phyloP scores from a whole-genome alignment of 2,888 invertebrate genomes.

The Bruchidius siliquastri region DNA sequence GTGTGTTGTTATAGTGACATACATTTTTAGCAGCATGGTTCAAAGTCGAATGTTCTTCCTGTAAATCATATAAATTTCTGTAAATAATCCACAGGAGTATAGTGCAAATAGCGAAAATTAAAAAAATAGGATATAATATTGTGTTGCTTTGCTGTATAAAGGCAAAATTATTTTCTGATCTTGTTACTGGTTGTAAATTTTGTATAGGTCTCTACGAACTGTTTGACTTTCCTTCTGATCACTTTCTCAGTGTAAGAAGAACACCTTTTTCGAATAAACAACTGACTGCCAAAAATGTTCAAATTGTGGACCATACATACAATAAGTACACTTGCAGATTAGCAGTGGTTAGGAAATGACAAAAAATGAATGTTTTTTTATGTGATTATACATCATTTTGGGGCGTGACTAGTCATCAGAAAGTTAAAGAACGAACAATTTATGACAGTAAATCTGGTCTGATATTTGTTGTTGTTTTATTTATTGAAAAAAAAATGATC shows the following conservation, averaged over 20 bases:
- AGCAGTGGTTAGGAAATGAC: background rate
- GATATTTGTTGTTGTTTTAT: no score
- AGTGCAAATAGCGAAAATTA: slow-evolving; percentile 30
- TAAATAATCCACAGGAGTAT: slow-evolving; percentile 18
- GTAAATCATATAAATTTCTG: slow-evolving; percentile 7
- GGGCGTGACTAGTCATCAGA: background rate
- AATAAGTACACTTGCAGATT: slow-evolving; percentile 12
- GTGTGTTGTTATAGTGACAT: no score
- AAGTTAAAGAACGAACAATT: background rate
- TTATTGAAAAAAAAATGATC: no score
- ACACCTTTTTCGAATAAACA: slow-evolving; percentile 10
- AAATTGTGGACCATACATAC: slow-evolving; percentile 29
- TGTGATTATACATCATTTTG: background rate
- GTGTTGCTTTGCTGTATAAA: slow-evolving; percentile 27
- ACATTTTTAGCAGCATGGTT: no score
- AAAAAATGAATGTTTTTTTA: background rate
- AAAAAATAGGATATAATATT: slow-evolving; percentile 14
- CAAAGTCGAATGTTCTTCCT: background rate
- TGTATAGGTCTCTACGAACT: slow-evolving; percentile 22
- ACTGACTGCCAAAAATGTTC: slow-evolving; percentile 22
- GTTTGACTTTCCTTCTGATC: slow-evolving; percentile 17
- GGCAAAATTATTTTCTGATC: slow-evolving; percentile 29
- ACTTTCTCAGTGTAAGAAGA: slow-evolving; percentile 17
- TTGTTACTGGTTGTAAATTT: slow-evolving; percentile 25
- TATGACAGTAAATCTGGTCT: no score